Base-by-base conservation (phyloP, 37 sponge, comb jelly and placozoan species). In the Corticium candelabrum region DNA sequence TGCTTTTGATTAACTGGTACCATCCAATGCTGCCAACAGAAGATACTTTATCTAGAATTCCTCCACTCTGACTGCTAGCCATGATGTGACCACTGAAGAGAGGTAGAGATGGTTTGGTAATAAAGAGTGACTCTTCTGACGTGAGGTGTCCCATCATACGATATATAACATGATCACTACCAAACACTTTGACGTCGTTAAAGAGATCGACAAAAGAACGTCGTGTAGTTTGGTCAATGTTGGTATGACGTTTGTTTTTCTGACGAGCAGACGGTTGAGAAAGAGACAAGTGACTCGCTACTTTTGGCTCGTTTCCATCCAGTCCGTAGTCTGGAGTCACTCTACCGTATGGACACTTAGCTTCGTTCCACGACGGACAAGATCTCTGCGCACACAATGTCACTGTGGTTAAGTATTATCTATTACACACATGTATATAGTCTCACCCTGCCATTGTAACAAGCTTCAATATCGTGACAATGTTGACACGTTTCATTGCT, bases 401-500 rank as follows among this genome's bases (percentile, higher is more conserved):
- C n/a, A n/a, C n/a, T n/a, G n/a, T n/a, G n/a, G n/a, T n/a, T n/a
- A n/a, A n/a, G n/a, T n/a, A n/a, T n/a, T n/a, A n/a, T n/a, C n/a
- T n/a, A n/a, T n/a, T n/a, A n/a, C n/a, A n/a, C n/a, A n/a, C n/a
- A n/a, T n/a, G n/a, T n/a, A n/a, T 50, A 21, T n/a, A n/a, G n/a
- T n/a, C n/a, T n/a, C n/a, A n/a, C n/a, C n/a, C n/a, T 21, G 62
- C 21, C 62, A 21, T 11, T 27, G 21, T 50, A 50, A 21, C 62
- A 50, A 21, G 11, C 11, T 11, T 21, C 62, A 27, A 50, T 50
- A 50, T 50, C 62, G 62, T 21, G 62, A 21, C 62, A 50, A 50
- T 50, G 62, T 50, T 50, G 62, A 21, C 62, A 50, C 62, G 62
- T 50, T 50, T 50, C 62, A 50, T 50, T 50, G 62, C 62, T 50